Base-by-base conservation (phyloP, 2,113 vertebrate species). In the Erinaceus europaeus region DNA sequence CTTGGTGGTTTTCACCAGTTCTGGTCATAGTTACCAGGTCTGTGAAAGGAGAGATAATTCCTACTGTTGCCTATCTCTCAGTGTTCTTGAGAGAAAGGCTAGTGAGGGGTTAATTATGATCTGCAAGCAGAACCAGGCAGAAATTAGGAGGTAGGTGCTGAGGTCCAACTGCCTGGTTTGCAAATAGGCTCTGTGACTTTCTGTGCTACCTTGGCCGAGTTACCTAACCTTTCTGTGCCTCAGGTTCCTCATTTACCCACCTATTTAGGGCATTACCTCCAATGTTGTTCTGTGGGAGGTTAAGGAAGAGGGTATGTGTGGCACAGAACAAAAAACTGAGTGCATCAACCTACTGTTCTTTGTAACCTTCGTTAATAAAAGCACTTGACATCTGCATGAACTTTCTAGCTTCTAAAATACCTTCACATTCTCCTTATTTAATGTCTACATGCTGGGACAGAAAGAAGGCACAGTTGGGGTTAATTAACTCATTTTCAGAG, bases 181-280 rank as follows among this genome's bases (percentile, higher is more conserved):
- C 81, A 61, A 20, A 71, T 3, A 36, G 34, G 9, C 20, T 68
- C 14, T 27, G 0, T 2, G 6, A 34, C 9, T 32, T 62, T 36
- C 81, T 88, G 32, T 76, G 68, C 62, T 42, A 23, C 76, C 46
- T 42, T 77, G 68, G 76, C 57, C 34, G 88, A 86, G 50, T 84
- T 62, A 77, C 55, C 17, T 64, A 18, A 72, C 15, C 75, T 90
- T 68, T 88, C 62, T 69, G 23, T 64, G 62, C 64, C 67, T 91
- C 38, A 20, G 2, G 81, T 86, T 86, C 81, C 71, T 80, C 74
- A 29, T 84, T 76, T 77, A 50, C 23, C 20, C 38, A 23, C 36
- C 55, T n/a, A 48, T 29, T 84, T 69, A 64, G 42, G 80, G 44
- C 53, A 67, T 1, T 52, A 23, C 52, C 73, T 61, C 25, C 52